Base-by-base conservation (phyloP, 2,113 vertebrate genomes). In the Ageneiosus marmoratus region DNA sequence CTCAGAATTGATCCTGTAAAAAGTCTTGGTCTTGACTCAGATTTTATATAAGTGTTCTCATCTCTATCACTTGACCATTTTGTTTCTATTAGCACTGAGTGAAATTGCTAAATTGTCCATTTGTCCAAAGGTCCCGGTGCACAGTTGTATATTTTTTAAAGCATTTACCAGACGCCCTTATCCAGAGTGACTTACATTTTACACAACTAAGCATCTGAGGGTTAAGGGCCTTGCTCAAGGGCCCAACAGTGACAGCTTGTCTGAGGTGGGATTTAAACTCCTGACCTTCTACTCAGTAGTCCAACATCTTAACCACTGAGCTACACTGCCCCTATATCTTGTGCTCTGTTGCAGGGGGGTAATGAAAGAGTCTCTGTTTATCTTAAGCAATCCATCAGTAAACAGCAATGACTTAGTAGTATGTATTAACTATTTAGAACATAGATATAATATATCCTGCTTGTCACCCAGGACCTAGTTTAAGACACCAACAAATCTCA, bases 341-440 rank as follows among this genome's bases (percentile, higher is more conserved):
- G 56, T 48, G 77, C 62, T 77, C 67, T 74, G 51, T 63, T 72
- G 63, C 78, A 74, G 37, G 70, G 77, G 72, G 74, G 56, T 74
- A 83, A 24, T 34, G 37, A 15, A 16, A 46, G 67, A 55, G 77
- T 50, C 48, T 29, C 69, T 34, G 22, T 53, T 63, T 63, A 75
- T 85, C 72, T 72, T 60, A 76, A 65, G 81, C 87, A 87, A 60
- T 87, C 32, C 27, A 22, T 63, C n/a, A 62, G 16, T 44, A 27
- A 62, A 46, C 22, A 78, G 37, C 41, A 32, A 12, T 34, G 29
- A 16, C 8, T 16, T 22, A 27, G 22, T 27, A 11, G 62, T 18
- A 65, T 65, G 62, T 34, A 48, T 73, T 27, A 77, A 8, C 18
- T 37, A 55, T 34, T 51, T 20, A 29, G 7, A 75, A 48, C 48